phyloP scores from a whole-genome alignment of 2,888 invertebrate species.

The Watsonalla cultraria region DNA sequence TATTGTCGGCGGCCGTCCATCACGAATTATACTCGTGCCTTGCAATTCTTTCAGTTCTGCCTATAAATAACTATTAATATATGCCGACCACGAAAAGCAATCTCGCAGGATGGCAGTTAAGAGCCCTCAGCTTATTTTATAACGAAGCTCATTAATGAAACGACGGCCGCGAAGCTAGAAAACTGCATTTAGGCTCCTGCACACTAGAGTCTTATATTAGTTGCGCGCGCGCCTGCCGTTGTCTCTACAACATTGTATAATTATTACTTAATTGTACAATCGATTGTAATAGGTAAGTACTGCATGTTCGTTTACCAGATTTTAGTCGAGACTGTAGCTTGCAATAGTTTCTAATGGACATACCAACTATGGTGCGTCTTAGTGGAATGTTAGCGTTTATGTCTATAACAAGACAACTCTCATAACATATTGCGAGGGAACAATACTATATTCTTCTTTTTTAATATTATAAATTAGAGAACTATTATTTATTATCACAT shows the following conservation, averaged over 20 bases:
- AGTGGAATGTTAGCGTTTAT: not conserved
- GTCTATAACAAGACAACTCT: too few species aligned
- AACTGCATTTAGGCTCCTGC: slow-evolving; percentile 35
- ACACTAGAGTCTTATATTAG: slow-evolving; percentile 38
- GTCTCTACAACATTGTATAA: slow-evolving; percentile 51
- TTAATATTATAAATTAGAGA: too few species aligned
- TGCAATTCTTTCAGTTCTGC: slow-evolving; percentile 55
- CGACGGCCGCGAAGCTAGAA: slow-evolving; percentile 28
- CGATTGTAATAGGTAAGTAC: slow-evolving; percentile 30
- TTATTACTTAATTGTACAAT: slow-evolving; percentile 62
- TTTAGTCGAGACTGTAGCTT: not conserved
- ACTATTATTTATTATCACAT: too few species aligned
- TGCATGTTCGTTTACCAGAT: slow-evolving; percentile 13
- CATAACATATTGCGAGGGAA: too few species aligned
- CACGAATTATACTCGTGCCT: slow-evolving; percentile 39
- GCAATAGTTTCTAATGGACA: not conserved
- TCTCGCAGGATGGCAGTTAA: slow-evolving; percentile 69
- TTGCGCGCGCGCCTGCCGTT: slow-evolving; percentile 19
- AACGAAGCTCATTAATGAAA: slow-evolving; percentile 68
- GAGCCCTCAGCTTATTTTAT: slow-evolving; percentile 69
- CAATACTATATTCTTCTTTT: too few species aligned
- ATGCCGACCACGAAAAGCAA: slow-evolving; percentile 72
- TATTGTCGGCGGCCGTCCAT: slow-evolving; percentile 44
- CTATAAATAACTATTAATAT: slow-evolving; percentile 73
- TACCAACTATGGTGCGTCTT: not conserved